These are phyloP conservation scores for Leucophenga varia DNA, from an alignment of 1,140 invertebrate genomes.

Conservation along the genomic window DNA sequence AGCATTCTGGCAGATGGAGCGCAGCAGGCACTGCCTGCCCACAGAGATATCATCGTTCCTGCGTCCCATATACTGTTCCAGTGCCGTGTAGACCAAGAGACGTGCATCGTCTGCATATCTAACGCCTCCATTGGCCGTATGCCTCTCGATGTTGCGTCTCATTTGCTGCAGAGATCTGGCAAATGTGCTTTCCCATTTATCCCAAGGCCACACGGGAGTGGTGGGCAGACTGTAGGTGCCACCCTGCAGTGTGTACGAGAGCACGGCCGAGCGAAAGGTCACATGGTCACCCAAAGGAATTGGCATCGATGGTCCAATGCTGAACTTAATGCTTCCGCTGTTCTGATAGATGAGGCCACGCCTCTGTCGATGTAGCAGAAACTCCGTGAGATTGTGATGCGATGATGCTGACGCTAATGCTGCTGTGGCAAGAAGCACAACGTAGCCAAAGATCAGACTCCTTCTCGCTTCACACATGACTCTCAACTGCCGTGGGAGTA, in stretches of 20 bases:
- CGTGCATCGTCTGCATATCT: conserved; percentile 41
- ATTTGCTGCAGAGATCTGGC: conserved; percentile 37
- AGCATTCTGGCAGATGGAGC: conserved; percentile 52
- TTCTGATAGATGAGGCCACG: conserved; percentile 40
- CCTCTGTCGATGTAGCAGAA: conserved; percentile 31
- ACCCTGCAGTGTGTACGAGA: conserved; percentile 43
- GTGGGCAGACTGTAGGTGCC: conserved; percentile 39
- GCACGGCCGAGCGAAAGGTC: conserved; percentile 37
- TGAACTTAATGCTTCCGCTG: conserved; percentile 38
- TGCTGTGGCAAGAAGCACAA: too few relatives aligned
- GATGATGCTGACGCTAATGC: too few relatives aligned
- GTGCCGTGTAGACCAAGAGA: conserved; percentile 34
- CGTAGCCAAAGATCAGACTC: too few relatives aligned
- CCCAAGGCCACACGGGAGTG: conserved; percentile 41
- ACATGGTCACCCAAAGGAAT: conserved; percentile 40
- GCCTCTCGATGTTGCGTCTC: conserved; percentile 27
- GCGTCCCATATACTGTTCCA: conserved; percentile 41
- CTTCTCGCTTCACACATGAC: too few relatives aligned
- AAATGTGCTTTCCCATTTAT: conserved; percentile 47
- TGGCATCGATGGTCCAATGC: conserved; percentile 40
- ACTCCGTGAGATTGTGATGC: conserved; percentile 36
- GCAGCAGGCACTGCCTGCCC: conserved; percentile 36
- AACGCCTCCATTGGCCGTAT: conserved; percentile 24
- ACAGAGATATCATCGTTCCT: conserved; percentile 20
- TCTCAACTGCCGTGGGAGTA: too few relatives aligned